Percentiles rank a stretch among this genome's conserved stretches.
phyloP scores from a whole-genome alignment of 2,888 invertebrate species.

The Cremastobaeus sp. region DNA sequence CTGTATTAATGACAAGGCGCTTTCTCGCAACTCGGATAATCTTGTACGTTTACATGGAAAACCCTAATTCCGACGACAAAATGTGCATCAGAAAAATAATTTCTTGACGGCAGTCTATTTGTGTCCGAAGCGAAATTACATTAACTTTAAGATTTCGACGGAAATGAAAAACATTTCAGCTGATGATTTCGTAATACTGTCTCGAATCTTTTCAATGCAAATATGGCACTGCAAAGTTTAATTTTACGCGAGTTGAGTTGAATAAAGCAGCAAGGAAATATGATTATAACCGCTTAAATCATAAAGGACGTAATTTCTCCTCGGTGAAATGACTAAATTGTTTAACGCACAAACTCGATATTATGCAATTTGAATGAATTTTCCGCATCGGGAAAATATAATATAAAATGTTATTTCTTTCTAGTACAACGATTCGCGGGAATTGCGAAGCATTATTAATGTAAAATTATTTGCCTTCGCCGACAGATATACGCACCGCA shows the following conservation, averaged over 20 bases:
- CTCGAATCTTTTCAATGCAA: background rate
- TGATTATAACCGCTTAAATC: constrained; percentile 30
- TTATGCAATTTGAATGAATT: constrained; percentile 22
- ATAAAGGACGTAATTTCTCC: constrained; percentile 9
- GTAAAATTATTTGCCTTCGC: constrained; percentile 42
- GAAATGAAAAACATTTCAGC: constrained; percentile 7
- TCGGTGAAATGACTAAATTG: constrained; percentile 5
- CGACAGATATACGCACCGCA: constrained; percentile 34
- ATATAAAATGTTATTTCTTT: constrained; percentile 32
- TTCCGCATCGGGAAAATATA: constrained; percentile 23
- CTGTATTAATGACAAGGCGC: constrained; percentile 61
- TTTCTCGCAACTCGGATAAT: constrained; percentile 56
- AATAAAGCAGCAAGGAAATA: constrained; percentile 10
- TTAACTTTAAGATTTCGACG: too few species aligned
- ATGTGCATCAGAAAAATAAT: too few species aligned
- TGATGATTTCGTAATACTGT: constrained; percentile 5
- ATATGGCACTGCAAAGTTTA: constrained; percentile 14
- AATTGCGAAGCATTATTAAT: constrained; percentile 44
- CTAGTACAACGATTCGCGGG: constrained; percentile 16
- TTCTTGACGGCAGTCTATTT: background rate
- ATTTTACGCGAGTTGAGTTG: constrained; percentile 20
- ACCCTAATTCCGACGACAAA: too few species aligned
- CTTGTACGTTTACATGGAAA: constrained; percentile 10
- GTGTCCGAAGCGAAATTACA: background rate
- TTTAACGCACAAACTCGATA: too few species aligned